Evolutionary conservation across 2,113 vertebrate species (phyloP).

Genomic region (Sinosuthora webbiana): DNA sequence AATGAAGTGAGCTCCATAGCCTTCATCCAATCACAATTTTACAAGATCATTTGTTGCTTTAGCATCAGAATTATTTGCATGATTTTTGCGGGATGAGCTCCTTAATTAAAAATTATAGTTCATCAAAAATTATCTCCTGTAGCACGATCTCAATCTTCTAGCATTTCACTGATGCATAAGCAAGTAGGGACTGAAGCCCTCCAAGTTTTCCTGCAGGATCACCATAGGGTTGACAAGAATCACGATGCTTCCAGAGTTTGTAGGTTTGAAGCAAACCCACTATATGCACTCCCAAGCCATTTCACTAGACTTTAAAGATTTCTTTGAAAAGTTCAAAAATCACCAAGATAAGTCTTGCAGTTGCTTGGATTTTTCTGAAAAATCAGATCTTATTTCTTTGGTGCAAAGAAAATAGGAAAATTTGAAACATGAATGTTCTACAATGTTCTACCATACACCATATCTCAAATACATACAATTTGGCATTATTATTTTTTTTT

Average conservation of each 20-base stretch:
- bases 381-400: not conserved
- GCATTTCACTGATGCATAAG: not conserved
- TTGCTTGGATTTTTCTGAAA: not conserved
- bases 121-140: not conserved
- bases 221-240: not conserved
- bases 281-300: not conserved
- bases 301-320: not conserved
- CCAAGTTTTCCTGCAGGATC: not conserved
- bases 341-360: not conserved
- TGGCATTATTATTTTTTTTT: rapidly evolving
- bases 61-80: not conserved
- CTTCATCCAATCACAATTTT: not conserved
- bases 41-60: not conserved
- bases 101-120: not conserved
- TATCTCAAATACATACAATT: not conserved
- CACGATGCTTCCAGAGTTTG: not conserved
- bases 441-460: not conserved
- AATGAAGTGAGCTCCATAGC: not conserved
- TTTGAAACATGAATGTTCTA: not conserved
- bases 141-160: not conserved
- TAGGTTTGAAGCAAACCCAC: not conserved
- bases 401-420: not conserved
- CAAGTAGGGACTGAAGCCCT: not conserved
- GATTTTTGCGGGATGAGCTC: not conserved
- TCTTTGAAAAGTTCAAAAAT: not conserved